Evolutionary conservation across 2,888 invertebrate species (phyloP).

Genomic region (Pteria penguin): DNA sequence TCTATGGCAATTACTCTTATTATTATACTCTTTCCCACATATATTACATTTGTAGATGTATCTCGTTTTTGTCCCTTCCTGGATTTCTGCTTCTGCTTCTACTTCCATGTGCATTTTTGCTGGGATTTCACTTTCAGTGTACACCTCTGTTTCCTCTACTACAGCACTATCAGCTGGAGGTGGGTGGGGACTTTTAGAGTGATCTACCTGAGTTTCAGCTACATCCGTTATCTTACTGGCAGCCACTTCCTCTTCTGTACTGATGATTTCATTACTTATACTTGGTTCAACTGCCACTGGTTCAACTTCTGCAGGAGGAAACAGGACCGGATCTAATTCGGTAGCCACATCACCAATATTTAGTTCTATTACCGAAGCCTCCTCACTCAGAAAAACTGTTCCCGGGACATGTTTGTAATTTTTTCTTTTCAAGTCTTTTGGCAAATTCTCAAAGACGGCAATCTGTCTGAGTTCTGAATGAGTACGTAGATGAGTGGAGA

Average conservation of each 20-base stretch:
- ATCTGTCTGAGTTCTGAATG: slow-evolving; percentile 44
- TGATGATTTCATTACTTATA: background rate
- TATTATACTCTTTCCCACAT: slow-evolving; percentile 46
- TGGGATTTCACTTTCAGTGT: slow-evolving; percentile 17
- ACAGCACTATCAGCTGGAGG: background rate
- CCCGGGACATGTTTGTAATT: slow-evolving; percentile 42
- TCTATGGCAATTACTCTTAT: slow-evolving; percentile 44
- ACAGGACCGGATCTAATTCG: slow-evolving; percentile 31
- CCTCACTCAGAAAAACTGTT: slow-evolving; percentile 30
- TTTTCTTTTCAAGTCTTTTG: slow-evolving; percentile 42
- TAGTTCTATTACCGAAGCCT: slow-evolving; percentile 41
- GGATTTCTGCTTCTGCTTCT: slow-evolving; percentile 44
- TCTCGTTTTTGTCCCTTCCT: slow-evolving; percentile 36
- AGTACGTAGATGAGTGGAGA: slow-evolving; percentile 34
- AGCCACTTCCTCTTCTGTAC: background rate
- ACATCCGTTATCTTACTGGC: background rate
- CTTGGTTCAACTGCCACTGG: background rate
- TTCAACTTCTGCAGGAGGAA: background rate
- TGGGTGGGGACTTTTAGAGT: background rate
- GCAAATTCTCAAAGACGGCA: slow-evolving; percentile 46
- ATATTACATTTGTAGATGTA: slow-evolving; percentile 47
- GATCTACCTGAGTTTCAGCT: background rate
- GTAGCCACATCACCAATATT: slow-evolving; percentile 39
- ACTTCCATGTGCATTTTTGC: slow-evolving; percentile 40
- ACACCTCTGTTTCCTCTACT: slow-evolving; percentile 28